These are phyloP conservation scores for Saccopteryx leptura DNA, from an alignment of 2,113 vertebrate genomes.

Conservation along the genomic window DNA sequence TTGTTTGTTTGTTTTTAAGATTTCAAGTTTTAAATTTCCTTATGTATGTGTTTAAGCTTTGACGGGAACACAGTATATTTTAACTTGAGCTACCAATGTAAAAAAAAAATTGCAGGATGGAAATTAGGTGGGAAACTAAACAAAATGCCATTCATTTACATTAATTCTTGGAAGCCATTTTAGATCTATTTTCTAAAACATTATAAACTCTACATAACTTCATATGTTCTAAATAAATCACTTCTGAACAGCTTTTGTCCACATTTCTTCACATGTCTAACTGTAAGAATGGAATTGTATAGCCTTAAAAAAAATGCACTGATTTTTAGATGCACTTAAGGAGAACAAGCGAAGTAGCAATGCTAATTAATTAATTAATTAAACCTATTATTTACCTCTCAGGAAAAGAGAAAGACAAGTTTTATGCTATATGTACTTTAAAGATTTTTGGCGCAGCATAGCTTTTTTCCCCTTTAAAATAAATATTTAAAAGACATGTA, in stretches of 20 bases:
- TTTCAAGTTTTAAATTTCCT: not conserved
- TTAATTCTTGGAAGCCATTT: slow-evolving; percentile 48
- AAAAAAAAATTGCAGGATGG: slow-evolving; percentile 16
- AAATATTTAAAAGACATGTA: slow-evolving; percentile 54
- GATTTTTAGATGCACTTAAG: slow-evolving; percentile 19
- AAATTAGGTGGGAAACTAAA: slow-evolving; percentile 4
- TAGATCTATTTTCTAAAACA: slow-evolving; percentile 34
- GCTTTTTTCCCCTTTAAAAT: slow-evolving; percentile 13
- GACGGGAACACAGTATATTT: not conserved
- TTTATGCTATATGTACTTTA: slow-evolving; percentile 37
- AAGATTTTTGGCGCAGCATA: not conserved
- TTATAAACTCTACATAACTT: not conserved
- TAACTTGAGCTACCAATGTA: slow-evolving; percentile 21
- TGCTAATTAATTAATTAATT: not conserved
- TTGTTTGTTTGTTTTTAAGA: not conserved
- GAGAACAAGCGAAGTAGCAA: slow-evolving; percentile 14
- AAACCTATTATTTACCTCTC: slow-evolving; percentile 33
- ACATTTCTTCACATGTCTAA: not conserved
- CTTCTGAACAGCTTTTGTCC: slow-evolving; percentile 20
- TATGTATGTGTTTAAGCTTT: not conserved
- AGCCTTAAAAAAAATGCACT: slow-evolving; percentile 30
- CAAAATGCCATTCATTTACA: not conserved
- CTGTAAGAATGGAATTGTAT: slow-evolving; percentile 26
- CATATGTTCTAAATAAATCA: not conserved
- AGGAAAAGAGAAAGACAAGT: slow-evolving; percentile 1